Percentiles rank a stretch among this genome's conserved stretches.
phyloP scores from a whole-genome alignment of 2,888 invertebrate species.

The Cylindroiulus punctatus region DNA sequence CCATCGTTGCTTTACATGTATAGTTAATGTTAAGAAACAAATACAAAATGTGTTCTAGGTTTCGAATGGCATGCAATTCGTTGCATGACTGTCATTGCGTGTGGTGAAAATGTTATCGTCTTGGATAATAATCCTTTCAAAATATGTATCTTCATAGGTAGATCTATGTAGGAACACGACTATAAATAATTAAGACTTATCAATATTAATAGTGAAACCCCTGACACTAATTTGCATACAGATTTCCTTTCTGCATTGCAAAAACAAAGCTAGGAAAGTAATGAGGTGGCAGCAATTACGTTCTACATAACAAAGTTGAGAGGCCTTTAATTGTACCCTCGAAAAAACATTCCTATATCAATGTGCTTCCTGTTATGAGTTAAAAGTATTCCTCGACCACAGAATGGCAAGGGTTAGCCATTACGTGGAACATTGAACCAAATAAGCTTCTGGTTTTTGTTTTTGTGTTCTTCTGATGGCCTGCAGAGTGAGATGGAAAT shows the following conservation, averaged over 20 bases:
- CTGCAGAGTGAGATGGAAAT: background rate
- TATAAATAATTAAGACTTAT: background rate
- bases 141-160: background rate
- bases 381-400: slow-evolving; percentile 15
- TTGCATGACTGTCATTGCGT: background rate
- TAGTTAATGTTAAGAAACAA: no score
- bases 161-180: background rate
- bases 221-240: background rate
- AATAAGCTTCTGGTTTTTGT: slow-evolving; percentile 14
- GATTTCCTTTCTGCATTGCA: background rate
- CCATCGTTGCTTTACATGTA: no score
- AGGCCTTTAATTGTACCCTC: slow-evolving; percentile 23
- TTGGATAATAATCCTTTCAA: background rate
- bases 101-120: background rate
- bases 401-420: slow-evolving; percentile 1
- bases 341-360: background rate
- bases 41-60: no score
- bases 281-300: background rate
- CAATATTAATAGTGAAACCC: background rate
- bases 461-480: background rate
- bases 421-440: background rate
- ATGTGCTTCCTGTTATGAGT: background rate
- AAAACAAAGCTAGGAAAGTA: background rate
- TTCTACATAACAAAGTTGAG: background rate
- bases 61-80: background rate